A percentile compares a stretch with the other conserved stretches of the same genome.
These are phyloP conservation scores for Hyperoodon ampullatus DNA, from an alignment of 2,113 vertebrate species.

Conservation along the genomic window DNA sequence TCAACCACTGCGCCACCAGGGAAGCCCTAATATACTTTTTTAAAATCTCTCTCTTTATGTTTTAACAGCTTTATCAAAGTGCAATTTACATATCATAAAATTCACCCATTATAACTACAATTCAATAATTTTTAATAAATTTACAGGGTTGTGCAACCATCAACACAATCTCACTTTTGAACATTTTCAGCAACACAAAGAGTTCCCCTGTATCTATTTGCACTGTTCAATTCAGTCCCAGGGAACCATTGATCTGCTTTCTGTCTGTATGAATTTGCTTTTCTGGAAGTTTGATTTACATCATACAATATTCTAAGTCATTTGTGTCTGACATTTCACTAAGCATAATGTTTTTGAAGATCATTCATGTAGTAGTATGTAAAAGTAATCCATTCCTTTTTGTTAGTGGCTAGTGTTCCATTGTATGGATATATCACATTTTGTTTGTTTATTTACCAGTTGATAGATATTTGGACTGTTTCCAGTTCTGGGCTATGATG, in stretches of 20 bases:
- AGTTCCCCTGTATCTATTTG: not conserved
- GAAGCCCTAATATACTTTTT: not conserved
- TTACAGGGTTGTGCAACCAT: not conserved
- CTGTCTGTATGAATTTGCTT: conserved; percentile 3
- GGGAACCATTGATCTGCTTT: not conserved
- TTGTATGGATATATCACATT: not conserved
- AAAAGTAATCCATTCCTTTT: not conserved
- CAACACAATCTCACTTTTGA: not conserved
- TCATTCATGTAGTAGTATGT: not conserved
- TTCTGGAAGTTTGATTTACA: not conserved
- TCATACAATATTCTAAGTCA: not conserved
- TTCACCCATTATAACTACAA: not conserved
- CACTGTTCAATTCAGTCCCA: not conserved
- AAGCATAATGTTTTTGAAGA: not conserved
- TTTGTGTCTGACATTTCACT: not conserved
- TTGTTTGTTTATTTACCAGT: not conserved
- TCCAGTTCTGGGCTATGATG: not conserved
- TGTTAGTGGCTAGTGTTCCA: not conserved
- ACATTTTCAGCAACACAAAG: not conserved
- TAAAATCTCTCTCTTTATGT: not conserved
- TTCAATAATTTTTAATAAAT: conserved; percentile 15
- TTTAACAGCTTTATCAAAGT: conserved; percentile 20
- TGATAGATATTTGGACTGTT: not conserved
- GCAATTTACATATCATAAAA: conserved; percentile 53
- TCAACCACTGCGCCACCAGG: too few species aligned